These are phyloP conservation scores for Phaethon lepturus DNA, from an alignment of 2,113 vertebrate species.

Conservation along the genomic window DNA sequence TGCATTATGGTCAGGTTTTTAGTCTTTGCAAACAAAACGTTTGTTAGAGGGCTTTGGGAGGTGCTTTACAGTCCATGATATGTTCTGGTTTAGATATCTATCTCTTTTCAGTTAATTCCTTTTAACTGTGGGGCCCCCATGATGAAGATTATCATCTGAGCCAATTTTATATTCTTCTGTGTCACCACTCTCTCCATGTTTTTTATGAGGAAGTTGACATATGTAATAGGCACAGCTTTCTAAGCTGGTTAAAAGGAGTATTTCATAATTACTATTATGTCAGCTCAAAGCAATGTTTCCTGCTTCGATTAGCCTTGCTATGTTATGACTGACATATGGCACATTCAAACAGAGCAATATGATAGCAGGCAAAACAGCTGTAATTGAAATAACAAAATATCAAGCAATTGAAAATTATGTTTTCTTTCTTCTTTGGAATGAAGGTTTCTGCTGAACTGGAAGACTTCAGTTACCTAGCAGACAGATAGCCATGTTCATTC, in stretches of 20 bases:
- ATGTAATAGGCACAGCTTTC: background rate
- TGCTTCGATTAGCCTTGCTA: background rate
- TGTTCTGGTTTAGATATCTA: background rate
- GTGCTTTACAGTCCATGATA: background rate
- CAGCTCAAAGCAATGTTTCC: background rate
- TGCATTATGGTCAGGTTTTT: background rate
- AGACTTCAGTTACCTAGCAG: background rate
- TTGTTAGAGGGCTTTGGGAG: background rate
- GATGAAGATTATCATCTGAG: background rate
- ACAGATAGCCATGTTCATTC: background rate
- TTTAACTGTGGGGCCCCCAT: background rate
- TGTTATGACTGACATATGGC: conserved; percentile 1
- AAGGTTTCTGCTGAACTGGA: background rate
- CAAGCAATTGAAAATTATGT: background rate
- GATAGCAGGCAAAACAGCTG: background rate
- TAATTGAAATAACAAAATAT: background rate
- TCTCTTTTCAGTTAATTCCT: background rate
- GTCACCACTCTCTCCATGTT: background rate
- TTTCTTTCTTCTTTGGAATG: background rate
- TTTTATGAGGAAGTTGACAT: background rate
- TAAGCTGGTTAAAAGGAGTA: background rate
- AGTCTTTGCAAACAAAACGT: background rate
- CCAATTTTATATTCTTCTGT: background rate
- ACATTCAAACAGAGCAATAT: background rate
- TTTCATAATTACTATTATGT: background rate